Evolutionary conservation across 2,113 vertebrate genomes (phyloP), one percentile per base, ranked within the genome.

Genomic region (Vulpes lagopus): DNA sequence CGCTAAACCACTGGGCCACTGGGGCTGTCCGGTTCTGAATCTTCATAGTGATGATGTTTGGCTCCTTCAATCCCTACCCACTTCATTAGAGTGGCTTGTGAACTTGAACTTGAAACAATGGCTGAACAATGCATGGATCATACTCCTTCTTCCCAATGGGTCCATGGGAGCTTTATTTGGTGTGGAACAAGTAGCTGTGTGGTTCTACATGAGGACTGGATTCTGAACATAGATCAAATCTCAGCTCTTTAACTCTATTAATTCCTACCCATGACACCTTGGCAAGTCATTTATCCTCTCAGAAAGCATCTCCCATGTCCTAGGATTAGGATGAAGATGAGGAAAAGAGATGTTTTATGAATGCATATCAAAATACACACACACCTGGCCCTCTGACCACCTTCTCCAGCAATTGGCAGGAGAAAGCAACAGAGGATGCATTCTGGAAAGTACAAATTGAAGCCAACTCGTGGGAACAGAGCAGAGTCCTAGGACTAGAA

Each of bases 361-460:
- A 53, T 14, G 5, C 35, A 11, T 59, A 38, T 67, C 9, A 53
- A 25, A 43, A 43, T 43, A 43, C 71, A 30, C 43, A 51, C 38
- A 8, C 73, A 0, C 20, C 38, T 5, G 0, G 17, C 23, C 7
- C 9, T 3, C 19, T 2, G 32, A 17, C 4, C 35, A 59, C 23
- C 8, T 35, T 9, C 62, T 65, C 57, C 11, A 35, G n/a, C 25
- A 23, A 49, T 17, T 67, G 23, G n/a, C 53, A 79, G 49, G 64
- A 65, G 73, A 86, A 57, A 43, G 19, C 23, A 22, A 57, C 23
- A 51, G 49, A 80, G 8, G 10, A 32, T 69, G 23, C 25, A 53
- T 49, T 55, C 80, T 65, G 30, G 23, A 20, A 69, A 80, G 62
- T 9, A 0, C 17, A 73, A 30, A 32, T 11, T 32, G 60, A 81